phyloP scores from a whole-genome alignment of 2,888 invertebrate genomes.

The Acrobasis consociella region DNA sequence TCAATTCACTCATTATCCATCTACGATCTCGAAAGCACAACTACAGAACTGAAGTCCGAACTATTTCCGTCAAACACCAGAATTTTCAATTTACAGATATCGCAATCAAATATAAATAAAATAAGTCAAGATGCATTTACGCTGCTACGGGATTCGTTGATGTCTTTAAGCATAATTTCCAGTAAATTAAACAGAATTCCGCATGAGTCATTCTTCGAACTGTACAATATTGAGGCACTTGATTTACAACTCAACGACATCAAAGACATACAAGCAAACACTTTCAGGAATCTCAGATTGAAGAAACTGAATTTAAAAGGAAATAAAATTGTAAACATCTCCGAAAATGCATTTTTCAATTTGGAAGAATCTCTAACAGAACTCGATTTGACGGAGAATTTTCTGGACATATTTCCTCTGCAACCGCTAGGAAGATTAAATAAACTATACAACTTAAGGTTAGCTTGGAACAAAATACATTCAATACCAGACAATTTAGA shows the following conservation, averaged over 20 bases:
- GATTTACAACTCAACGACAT: conserved; percentile 95
- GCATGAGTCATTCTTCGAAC: conserved; percentile 87
- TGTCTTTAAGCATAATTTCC: conserved; percentile 89
- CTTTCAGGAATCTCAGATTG: conserved; percentile 91
- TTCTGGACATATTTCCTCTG: conserved; percentile 91
- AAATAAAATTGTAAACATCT: conserved; percentile 90
- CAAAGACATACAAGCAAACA: conserved; percentile 90
- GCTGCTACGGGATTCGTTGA: conserved; percentile 86
- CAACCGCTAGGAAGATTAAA: conserved; percentile 89
- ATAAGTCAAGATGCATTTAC: conserved; percentile 87
- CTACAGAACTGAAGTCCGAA: conserved; percentile 88
- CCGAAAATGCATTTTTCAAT: conserved; percentile 91
- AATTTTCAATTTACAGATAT: conserved; percentile 89
- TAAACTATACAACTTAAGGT: conserved; percentile 86
- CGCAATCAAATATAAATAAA: conserved; percentile 87
- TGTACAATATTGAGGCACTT: conserved; percentile 87
- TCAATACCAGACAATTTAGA: conserved; percentile 88
- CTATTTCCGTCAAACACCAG: conserved; percentile 88
- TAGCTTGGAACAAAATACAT: conserved; percentile 93
- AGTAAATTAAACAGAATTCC: conserved; percentile 89
- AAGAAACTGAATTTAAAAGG: conserved; percentile 92
- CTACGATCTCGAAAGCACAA: conserved; percentile 92
- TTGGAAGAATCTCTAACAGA: conserved; percentile 90
- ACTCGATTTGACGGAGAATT: conserved; percentile 94
- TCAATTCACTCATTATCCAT: conserved; percentile 92